Evolutionary conservation across 2,113 vertebrate species (phyloP).

Genomic region (Carollia perspicillata): DNA sequence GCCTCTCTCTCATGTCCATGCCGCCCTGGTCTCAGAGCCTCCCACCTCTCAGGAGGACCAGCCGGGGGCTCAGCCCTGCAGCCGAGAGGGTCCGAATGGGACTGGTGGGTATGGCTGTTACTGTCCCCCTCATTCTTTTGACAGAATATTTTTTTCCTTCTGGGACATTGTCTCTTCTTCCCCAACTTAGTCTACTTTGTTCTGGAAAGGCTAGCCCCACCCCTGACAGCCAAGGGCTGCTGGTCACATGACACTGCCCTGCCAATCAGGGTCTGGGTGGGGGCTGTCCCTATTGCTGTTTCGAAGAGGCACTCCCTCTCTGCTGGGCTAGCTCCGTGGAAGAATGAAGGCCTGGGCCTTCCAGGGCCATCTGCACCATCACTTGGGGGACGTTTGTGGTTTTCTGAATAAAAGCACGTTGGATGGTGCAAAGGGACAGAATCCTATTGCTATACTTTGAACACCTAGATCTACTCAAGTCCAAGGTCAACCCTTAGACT

Average conservation of each 20-base stretch:
- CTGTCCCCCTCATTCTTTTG: background rate
- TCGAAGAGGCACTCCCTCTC: background rate
- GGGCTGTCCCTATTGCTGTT: background rate
- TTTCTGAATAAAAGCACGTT: background rate
- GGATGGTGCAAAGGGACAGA: background rate
- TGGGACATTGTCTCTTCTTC: background rate
- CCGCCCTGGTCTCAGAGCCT: background rate
- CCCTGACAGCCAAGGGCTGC: too few species aligned
- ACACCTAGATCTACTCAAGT: background rate
- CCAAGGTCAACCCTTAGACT: background rate
- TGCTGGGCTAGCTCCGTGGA: background rate
- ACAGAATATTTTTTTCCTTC: background rate
- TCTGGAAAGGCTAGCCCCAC: background rate
- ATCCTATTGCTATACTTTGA: background rate
- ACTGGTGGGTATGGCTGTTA: too few species aligned
- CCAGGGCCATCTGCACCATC: background rate
- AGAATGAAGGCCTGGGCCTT: background rate
- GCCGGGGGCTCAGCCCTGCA: background rate
- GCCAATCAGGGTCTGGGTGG: background rate
- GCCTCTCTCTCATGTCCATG: background rate
- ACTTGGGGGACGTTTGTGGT: background rate
- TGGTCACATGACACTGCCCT: background rate
- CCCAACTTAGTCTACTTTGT: background rate
- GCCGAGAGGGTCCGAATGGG: too few species aligned
- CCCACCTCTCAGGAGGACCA: background rate